Base-by-base conservation (phyloP, 2,888 invertebrate genomes). In the Callinectes sapidus region DNA sequence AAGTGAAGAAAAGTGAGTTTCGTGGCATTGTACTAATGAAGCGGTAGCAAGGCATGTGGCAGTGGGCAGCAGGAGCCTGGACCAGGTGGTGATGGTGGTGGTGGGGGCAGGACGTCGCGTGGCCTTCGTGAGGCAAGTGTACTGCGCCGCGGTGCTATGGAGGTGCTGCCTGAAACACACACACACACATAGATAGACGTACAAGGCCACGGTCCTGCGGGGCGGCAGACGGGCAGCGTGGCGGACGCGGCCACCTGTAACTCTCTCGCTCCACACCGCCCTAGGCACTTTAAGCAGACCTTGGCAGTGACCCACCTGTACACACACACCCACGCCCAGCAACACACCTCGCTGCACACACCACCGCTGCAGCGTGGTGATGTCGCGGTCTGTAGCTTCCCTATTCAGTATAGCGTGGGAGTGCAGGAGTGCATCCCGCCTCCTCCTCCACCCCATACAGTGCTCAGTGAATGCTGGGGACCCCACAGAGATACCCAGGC, bases 121-220 rank as follows among this genome's bases (percentile, higher is more conserved):
- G 71, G 71, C n/a, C 61, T 16, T 23, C 18, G 61, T 61, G 61
- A 18, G 18, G 61, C 61, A 18, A 23, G 18, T 16, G 61, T 23
- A 23, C 18, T 61, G 61, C 61, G 61, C 10, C 18, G 61, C 61
- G 61, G 23, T 61, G 0, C 14, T 23, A 18, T 61, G 61, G 2
- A 18, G 23, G 13, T 61, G 61, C 23, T 61, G 61, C 61, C 61
- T 48, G 8, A 5, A 48, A 48, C 48, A 61, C 61, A 3, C 23
- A 16, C 23, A 16, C 2, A 61, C 18, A 61, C 48, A 61, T 5
- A 39, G 39, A 61, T 5, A 39, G 39, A 39, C 39, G 5, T 23
- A 61, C 71, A 71, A 10, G 71, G n/a, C 48, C 8, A 48, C 81
- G 39, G 42, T 81, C 90, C 39, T 81, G 90, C 77, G 71, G 28